Conservation (phyloP, 1,140 invertebrate genomes). For the Stegodyphus dumicola region DNA sequence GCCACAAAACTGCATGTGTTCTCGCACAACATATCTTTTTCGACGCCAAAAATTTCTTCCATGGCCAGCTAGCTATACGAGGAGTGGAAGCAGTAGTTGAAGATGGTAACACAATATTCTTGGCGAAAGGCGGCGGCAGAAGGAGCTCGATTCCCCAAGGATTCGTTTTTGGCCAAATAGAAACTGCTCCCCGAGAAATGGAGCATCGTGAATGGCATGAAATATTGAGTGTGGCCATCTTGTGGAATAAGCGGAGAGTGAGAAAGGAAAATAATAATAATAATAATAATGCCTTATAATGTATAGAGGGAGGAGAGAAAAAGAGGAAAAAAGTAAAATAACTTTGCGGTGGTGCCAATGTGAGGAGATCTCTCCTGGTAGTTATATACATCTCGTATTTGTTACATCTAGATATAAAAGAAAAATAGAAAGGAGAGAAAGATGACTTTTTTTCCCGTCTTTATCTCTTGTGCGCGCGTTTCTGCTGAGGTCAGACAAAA, state of each 20-base stretch:
- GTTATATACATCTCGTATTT: conserved; percentile 55
- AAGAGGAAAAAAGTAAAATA: conserved; percentile 28
- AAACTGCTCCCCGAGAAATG: conserved; percentile 50
- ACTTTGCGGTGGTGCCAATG: conserved; percentile 28
- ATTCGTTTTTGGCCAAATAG: conserved; percentile 43
- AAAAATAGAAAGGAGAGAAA: background rate
- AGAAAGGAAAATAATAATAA: conserved; percentile 32
- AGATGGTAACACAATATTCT: conserved; percentile 55
- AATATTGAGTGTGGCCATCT: conserved; percentile 55
- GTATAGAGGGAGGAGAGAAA: conserved; percentile 5
- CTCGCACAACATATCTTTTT: conserved; percentile 28
- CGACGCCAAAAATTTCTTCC: conserved; percentile 19
- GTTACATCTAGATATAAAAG: conserved; percentile 47
- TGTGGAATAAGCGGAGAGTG: conserved; percentile 25
- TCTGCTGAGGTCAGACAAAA: conserved; percentile 56
- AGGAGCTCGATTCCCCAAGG: conserved; percentile 14
- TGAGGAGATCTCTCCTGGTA: conserved; percentile 32
- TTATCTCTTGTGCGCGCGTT: background rate
- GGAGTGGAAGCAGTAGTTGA: background rate
- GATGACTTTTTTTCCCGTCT: background rate
- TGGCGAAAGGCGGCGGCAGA: conserved; percentile 9
- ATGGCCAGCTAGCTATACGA: background rate
- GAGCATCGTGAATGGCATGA: conserved; percentile 57
- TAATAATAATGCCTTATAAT: conserved; percentile 55
- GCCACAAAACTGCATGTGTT: conserved; percentile 27